Base-by-base conservation (phyloP, 2,113 vertebrate species). In the Petrocephalus zakoni region DNA sequence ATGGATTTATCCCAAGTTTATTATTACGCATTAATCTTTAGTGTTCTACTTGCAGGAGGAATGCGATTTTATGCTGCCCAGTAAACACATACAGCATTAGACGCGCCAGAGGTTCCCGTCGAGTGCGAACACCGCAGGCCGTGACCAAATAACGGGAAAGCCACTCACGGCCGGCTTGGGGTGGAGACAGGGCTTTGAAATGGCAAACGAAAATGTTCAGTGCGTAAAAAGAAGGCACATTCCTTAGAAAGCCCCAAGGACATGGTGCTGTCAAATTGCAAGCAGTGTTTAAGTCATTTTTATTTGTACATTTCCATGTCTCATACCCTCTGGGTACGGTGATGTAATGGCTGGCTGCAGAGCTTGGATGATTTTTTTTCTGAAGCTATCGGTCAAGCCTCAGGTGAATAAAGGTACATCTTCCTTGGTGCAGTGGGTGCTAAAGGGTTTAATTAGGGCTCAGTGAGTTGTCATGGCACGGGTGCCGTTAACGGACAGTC, bases 1-100 rank as follows among this genome's bases (percentile, higher is more conserved):
- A 22, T 22, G 47, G 17, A 83, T 83, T 47, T 42, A 46, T 46
- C 17, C 22, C 22, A 19, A 49, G 46, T 49, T 42, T 47, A 49
- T 83, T 46, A 83, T 83, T 49, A 83, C 49, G 47, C 46, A 83
- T 83, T 83, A 47, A 83, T 83, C 47, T 49, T 47, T 82, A 68
- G 22, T 68, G 17, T 49, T 47, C 9, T 22, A 47, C 47, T 49
- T 22, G 37, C 21, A 21, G 37, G 15, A 49, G 47, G 47, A 83
- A n/a, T 83, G 81, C 49, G 6, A 49, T 47, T 46, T 47, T 49
- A 83, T 47, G 81, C 21, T 83, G 10, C 46, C 22, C 81, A 46
- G 42, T 47, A n/a, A 47, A 49, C 37, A 83, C 22, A 49, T n/a
- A 49, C 37, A 22, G 15, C 21, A 42, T 82, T 68, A 68, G n/a